Evolutionary conservation across 2,797 vertebrate species (phyloP).

Genomic region (Mallotus villosus): DNA sequence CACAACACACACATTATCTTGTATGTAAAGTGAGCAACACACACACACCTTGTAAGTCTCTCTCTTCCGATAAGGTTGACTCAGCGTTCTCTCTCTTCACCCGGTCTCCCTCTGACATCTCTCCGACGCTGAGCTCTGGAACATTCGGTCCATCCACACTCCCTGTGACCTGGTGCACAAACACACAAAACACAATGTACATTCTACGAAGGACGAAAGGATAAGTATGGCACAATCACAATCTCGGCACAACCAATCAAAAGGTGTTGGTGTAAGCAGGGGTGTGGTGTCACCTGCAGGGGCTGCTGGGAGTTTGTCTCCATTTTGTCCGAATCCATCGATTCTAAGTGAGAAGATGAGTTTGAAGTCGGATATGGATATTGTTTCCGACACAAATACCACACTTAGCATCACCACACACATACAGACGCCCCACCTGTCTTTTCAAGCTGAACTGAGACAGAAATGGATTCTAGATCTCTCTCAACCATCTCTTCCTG

Average conservation of each 20-base stretch:
- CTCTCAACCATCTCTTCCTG: constrained; percentile 88
- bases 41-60: constrained; percentile 57
- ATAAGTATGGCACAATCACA: background rate
- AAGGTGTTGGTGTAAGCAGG: background rate
- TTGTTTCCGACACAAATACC: too few relatives aligned
- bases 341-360: constrained; percentile 48
- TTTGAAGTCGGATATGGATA: background rate
- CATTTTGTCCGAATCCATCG: constrained; percentile 79
- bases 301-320: constrained; percentile 74
- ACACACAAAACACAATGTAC: background rate
- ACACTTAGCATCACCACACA: background rate
- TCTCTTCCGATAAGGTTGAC: constrained; percentile 63
- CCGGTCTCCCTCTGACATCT: constrained; percentile 42
- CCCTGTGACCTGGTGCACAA: constrained; percentile 46
- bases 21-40: background rate
- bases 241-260: background rate
- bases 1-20: background rate
- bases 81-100: constrained; percentile 74
- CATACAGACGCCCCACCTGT: constrained; percentile 32
- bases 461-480: constrained; percentile 75
- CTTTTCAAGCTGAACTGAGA: constrained; percentile 63
- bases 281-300: constrained; percentile 76
- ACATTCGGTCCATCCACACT: constrained; percentile 54
- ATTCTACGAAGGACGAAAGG: too few relatives aligned
- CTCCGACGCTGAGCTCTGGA: constrained; percentile 51